Evolutionary conservation across 30 jellyfish, hydroid and myxozoan species (phyloP).

Genomic region (Turritopsis dohrnii): DNA sequence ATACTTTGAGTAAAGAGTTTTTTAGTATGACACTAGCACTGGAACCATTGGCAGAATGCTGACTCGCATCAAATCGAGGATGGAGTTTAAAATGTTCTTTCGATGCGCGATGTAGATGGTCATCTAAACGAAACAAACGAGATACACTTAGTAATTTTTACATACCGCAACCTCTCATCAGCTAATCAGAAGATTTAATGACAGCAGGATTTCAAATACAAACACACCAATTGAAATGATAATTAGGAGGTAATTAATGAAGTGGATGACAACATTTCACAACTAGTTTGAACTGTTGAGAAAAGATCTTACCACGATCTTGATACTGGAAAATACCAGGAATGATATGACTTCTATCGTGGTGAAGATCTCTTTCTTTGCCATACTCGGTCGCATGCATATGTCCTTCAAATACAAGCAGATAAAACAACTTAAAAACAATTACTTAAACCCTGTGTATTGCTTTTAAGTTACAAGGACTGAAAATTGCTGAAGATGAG

Average conservation of each 20-base stretch:
- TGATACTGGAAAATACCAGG: constrained; percentile 13
- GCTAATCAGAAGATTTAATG: too few species aligned
- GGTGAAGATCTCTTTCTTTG: background rate
- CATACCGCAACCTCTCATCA: too few species aligned
- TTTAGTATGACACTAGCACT: constrained; percentile 4
- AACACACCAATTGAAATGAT: too few species aligned
- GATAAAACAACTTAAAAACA: background rate
- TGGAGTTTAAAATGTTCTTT: background rate
- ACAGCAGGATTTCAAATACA: too few species aligned
- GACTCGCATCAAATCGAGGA: background rate
- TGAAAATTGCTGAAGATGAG: too few species aligned
- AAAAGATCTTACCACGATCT: background rate
- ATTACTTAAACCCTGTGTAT: too few species aligned
- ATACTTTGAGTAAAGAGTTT: background rate
- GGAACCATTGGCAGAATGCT: background rate
- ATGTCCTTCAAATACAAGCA: background rate
- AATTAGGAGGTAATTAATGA: too few species aligned
- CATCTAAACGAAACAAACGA: background rate
- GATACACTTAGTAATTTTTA: too few species aligned
- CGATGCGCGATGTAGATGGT: background rate
- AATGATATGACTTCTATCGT: background rate
- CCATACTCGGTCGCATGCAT: background rate
- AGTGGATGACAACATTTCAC: too few species aligned
- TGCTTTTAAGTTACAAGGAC: too few species aligned
- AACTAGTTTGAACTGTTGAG: background rate